These are phyloP conservation scores for Merops nubicus DNA, from an alignment of 2,113 vertebrate species.

Conservation along the genomic window DNA sequence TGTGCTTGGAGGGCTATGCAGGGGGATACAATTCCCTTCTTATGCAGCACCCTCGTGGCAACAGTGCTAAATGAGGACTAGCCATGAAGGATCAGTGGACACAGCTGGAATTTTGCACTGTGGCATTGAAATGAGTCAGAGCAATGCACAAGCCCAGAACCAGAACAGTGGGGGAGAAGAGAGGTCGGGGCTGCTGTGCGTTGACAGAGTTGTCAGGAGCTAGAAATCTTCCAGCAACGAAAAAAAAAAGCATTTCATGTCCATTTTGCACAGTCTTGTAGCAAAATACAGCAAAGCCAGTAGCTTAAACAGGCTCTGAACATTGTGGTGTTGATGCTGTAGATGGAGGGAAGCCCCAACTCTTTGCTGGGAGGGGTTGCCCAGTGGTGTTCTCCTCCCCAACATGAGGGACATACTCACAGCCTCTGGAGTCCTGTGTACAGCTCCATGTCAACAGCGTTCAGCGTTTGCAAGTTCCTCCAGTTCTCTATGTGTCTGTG, in stretches of 20 bases:
- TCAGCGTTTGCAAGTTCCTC: slow-evolving; percentile 91
- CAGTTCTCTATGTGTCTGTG: slow-evolving; percentile 98
- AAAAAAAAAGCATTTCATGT: background rate
- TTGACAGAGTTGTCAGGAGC: slow-evolving; percentile 25
- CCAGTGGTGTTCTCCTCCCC: background rate
- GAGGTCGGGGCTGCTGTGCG: slow-evolving; percentile 1
- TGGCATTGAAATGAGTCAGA: slow-evolving; percentile 28
- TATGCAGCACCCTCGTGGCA: rapidly evolving
- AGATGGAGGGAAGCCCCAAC: background rate
- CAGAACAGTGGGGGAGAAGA: background rate
- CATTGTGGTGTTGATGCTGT: rapidly evolving
- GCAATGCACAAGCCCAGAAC: background rate
- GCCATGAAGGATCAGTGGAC: background rate
- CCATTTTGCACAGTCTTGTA: background rate
- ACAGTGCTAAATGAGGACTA: background rate
- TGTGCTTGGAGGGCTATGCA: rapidly evolving
- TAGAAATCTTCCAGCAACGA: background rate
- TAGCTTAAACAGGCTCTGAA: background rate
- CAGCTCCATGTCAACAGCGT: slow-evolving; percentile 97
- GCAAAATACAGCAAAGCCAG: background rate
- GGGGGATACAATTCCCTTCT: background rate
- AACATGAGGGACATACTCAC: slow-evolving; percentile 78
- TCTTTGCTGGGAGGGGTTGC: background rate
- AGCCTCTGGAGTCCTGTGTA: slow-evolving; percentile 95
- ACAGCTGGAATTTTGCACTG: background rate